A percentile compares a stretch with the other conserved stretches of the same genome.
These are phyloP conservation scores for Lasioglossum calceatum DNA, from an alignment of 2,888 invertebrate species.

Conservation along the genomic window DNA sequence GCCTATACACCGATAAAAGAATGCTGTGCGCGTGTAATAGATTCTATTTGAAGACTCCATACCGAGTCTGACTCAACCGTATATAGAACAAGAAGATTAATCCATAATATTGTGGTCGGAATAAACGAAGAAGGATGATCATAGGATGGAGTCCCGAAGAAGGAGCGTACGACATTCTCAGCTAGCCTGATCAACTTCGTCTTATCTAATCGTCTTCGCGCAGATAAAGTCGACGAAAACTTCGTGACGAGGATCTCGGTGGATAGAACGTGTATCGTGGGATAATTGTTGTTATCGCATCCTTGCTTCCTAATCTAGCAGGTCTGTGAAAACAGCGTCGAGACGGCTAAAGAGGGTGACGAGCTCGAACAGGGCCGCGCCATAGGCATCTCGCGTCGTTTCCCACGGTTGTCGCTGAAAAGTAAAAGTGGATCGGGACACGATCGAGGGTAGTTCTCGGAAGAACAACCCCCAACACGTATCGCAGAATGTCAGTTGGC, in stretches of 20 bases:
- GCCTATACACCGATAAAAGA: background rate
- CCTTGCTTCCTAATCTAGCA: background rate
- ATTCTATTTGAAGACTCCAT: background rate
- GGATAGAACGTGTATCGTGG: background rate
- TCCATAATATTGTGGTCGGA: background rate
- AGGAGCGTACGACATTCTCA: background rate
- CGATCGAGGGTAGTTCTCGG: constrained; percentile 38
- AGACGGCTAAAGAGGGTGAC: background rate
- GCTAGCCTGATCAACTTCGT: background rate
- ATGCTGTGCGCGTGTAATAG: background rate
- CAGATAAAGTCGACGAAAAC: background rate
- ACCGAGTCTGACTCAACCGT: background rate
- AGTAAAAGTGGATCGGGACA: constrained; percentile 53
- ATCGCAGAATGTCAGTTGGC: constrained; percentile 38
- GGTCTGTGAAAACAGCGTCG: background rate
- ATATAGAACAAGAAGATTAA: background rate
- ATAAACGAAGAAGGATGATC: no score
- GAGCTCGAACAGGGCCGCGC: background rate
- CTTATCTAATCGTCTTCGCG: background rate
- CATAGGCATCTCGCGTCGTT: background rate
- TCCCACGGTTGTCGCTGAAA: constrained; percentile 28
- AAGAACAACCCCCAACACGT: constrained; percentile 34
- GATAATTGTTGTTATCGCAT: background rate
- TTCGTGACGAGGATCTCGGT: background rate
- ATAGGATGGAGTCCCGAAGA: no score